Evolutionary conservation across 2,113 vertebrate species (phyloP), one percentile per base, ranked within the genome.

Genomic region (Poeciliopsis retropinna): DNA sequence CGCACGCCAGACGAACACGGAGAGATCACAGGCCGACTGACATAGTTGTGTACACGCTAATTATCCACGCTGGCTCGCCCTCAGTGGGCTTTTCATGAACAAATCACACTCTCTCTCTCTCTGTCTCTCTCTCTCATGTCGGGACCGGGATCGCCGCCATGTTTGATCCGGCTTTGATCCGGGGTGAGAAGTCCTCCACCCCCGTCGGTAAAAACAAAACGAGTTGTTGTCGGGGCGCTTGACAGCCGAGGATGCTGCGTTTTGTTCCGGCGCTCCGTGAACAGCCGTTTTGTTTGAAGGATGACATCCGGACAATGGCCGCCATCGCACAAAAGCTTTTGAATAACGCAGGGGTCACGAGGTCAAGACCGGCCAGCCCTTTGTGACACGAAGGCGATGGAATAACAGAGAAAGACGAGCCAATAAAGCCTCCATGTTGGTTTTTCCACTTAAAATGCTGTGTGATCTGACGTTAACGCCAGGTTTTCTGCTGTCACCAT

Each of bases 1-100:
- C 85, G 82, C 86, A 87, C 78, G 85, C 81, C 88, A 81, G 85
- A 78, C 29, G 69, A 87, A 71, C 87, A 86, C 85, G 83, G 72
- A 80, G 80, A 84, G 87, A 90, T 91, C 87, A 87, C 85, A 90
- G 82, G 71, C 76, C 72, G 47, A 70, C 80, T 87, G 82, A 88
- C 88, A 89, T 88, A 85, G 86, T 88, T 83, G 86, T 92, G 92
- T 92, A 92, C 87, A 91, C 89, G 88, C 91, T 93, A 94, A 95
- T 94, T 94, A 92, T 88, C 76, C 85, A 86, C 76, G 81, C 84
- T 90, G 82, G 87, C 82, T 78, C 32, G 3, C 70, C 73, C 89
- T 94, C 93, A 94, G 93, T 88, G 79, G 89, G 70, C 85, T 91
- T 87, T 92, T 93, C 85, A 92, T 82, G 76, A 63, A 72, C 69